Evolutionary conservation across 2,888 invertebrate species (phyloP), one percentile per base, ranked within the genome.

Genomic region (Tenthredo mesomela): DNA sequence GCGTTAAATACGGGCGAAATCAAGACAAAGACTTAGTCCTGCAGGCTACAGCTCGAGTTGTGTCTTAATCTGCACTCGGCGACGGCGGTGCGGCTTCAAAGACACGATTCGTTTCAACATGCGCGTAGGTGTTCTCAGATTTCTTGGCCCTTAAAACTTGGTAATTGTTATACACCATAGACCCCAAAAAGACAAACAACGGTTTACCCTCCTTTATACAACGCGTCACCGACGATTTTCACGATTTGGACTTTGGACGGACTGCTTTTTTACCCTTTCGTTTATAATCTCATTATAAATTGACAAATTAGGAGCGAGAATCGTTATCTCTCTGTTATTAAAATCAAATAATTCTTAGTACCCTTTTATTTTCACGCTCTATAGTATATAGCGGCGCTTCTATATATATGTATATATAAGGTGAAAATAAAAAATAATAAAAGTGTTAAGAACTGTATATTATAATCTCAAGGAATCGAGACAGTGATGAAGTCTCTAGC

Each of bases 41-140:
- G 15, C n/a, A n/a, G n/a, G 25, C 43, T 10, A 10, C 15, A 29
- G 50, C 47, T n/a, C n/a, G 58, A 80, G 80, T 80, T 80, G 80
- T 80, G 80, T 80, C 80, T 80, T 80, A 58, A 80, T 80, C 80
- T 80, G 37, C 33, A 80, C 37, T 29, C 7, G 18, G 29, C 21
- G 61, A 40, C 80, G 80, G 37, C 80, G 80, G 37, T 21, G n/a
- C n/a, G 80, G 80, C 80, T 80, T 80, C 80, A 80, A 80, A 80
- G 80, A 61, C 80, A 61, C 80, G 61, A 80, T 80, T 80, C 80
- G 61, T 80, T 80, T 80, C 37, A 58, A 80, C 80, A 58, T 61
- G 80, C 80, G 80, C 61, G 80, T 80, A 80, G 80, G 80, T 80
- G 80, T 80, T 80, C 80, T 80, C 80, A 5, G 80, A 80, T 80